phyloP scores from a whole-genome alignment of 1,140 invertebrate genomes.

The Mesaphorura yosii region DNA sequence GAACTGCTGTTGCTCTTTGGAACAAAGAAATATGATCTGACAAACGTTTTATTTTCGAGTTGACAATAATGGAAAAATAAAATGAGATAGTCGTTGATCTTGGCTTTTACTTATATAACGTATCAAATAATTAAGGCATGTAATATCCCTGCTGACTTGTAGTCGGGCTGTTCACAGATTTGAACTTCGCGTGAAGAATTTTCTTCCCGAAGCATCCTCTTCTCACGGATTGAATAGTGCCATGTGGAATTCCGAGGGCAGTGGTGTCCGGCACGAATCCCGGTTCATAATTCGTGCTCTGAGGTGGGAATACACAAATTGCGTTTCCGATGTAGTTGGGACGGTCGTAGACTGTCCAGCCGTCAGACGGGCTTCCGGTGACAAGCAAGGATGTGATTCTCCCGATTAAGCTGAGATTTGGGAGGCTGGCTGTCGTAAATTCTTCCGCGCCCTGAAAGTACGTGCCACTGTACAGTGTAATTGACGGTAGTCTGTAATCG shows the following conservation, averaged over 20 bases:
- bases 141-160: too few relatives aligned
- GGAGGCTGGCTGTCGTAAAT: constrained; percentile 5
- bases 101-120: too few relatives aligned
- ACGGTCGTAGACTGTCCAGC: constrained; percentile 28
- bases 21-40: too few relatives aligned
- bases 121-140: too few relatives aligned
- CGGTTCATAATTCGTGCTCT: constrained; percentile 6
- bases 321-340: constrained; percentile 17
- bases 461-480: constrained; percentile 27
- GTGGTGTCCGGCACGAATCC: constrained; percentile 9
- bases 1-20: too few relatives aligned
- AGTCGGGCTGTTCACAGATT: too few relatives aligned
- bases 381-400: constrained; percentile 13
- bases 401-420: constrained; percentile 8
- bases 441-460: constrained; percentile 29
- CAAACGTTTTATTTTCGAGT: too few relatives aligned
- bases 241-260: constrained; percentile 8
- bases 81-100: too few relatives aligned
- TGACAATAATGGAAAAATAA: too few relatives aligned
- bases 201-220: constrained; percentile 15
- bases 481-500: constrained; percentile 24
- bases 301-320: constrained; percentile 14
- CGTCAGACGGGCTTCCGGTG: constrained; percentile 2
- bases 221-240: constrained; percentile 15
- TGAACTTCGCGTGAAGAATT: too few relatives aligned